These are phyloP conservation scores for Sphyrna mokarran DNA, from an alignment of 2,113 vertebrate genomes.

Conservation along the genomic window DNA sequence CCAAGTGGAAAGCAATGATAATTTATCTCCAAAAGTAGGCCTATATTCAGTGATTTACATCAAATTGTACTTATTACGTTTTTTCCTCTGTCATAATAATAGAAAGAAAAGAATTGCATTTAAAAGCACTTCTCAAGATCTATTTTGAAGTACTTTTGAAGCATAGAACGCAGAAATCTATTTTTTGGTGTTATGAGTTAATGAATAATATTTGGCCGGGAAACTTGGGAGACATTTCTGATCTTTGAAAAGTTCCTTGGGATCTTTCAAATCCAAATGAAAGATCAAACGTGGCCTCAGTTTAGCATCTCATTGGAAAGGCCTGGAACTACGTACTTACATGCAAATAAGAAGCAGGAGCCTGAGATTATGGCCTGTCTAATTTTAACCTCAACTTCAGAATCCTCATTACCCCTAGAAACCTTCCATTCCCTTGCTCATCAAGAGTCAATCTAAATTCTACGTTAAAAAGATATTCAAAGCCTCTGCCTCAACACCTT, in stretches of 20 bases:
- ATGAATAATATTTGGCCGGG: neutral
- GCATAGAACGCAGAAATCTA: neutral
- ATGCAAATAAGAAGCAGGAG: too few relatives aligned
- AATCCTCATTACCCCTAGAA: too few relatives aligned
- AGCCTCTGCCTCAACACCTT: too few relatives aligned
- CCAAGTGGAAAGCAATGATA: neutral
- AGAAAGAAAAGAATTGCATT: neutral
- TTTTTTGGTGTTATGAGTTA: neutral
- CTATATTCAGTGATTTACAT: neutral
- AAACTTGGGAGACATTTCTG: neutral
- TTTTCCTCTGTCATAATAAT: neutral
- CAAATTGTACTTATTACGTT: neutral
- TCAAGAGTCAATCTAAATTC: too few relatives aligned
- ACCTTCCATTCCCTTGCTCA: too few relatives aligned
- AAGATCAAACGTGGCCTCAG: neutral
- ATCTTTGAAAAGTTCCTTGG: neutral
- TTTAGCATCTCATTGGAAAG: neutral
- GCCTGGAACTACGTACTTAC: neutral
- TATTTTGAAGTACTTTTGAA: neutral
- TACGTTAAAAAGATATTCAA: too few relatives aligned
- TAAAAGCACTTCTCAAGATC: neutral
- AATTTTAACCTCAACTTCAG: too few relatives aligned
- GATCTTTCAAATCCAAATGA: neutral
- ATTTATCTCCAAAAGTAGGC: neutral
- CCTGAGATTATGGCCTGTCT: too few relatives aligned